These are phyloP conservation scores for Carassius auratus DNA, from an alignment of 2,113 vertebrate genomes.

Conservation along the genomic window DNA sequence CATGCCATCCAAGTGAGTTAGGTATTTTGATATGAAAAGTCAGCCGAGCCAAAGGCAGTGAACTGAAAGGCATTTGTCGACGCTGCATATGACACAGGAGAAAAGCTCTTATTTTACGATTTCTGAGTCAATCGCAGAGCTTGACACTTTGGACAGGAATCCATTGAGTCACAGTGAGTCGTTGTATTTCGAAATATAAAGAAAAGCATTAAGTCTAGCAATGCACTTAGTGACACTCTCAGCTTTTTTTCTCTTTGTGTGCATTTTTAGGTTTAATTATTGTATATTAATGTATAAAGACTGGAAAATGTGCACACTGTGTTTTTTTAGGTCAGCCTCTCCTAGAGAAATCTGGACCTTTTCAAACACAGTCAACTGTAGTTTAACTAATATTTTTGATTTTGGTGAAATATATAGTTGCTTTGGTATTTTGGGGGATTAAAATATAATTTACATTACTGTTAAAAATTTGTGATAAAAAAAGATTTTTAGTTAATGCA, in stretches of 20 bases:
- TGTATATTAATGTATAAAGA: background rate
- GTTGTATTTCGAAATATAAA: conserved; percentile 11
- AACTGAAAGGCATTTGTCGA: conserved; percentile 8
- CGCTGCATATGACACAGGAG: background rate
- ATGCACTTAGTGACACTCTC: background rate
- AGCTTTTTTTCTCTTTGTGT: background rate
- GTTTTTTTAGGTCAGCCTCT: background rate
- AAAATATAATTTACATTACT: background rate
- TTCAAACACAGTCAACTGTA: background rate
- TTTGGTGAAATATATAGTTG: background rate
- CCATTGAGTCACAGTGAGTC: background rate
- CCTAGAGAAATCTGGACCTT: background rate
- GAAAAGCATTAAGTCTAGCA: background rate
- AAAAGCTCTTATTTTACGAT: conserved; percentile 3
- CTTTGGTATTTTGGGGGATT: background rate
- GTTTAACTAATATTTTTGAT: background rate
- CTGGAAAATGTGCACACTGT: background rate
- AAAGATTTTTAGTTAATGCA: background rate
- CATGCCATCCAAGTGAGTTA: background rate
- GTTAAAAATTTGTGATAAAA: background rate
- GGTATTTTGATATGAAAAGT: conserved; percentile 7
- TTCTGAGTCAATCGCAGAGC: conserved; percentile 1
- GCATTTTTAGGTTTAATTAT: background rate
- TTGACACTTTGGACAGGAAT: conserved; percentile 4
- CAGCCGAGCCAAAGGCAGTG: background rate